Evolutionary conservation across 2,113 vertebrate species (phyloP).

Genomic region (Nibea albiflora): DNA sequence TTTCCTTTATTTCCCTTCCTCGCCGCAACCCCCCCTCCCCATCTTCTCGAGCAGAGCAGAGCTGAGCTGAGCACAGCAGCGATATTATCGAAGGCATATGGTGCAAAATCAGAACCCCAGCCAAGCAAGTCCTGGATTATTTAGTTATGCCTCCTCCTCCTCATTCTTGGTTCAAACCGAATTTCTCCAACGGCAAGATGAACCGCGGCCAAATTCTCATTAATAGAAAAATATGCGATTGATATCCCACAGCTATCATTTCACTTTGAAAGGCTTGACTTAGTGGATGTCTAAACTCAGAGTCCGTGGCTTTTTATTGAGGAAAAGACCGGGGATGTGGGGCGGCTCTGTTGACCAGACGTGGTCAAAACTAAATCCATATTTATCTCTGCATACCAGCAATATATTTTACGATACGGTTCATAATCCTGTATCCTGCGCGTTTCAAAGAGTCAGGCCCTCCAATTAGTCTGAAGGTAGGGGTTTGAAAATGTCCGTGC

Average conservation of each 20-base stretch:
- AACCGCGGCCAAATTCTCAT: slow-evolving; percentile 88
- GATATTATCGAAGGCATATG: slow-evolving; percentile 89
- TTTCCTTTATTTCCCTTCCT: slow-evolving; percentile 11
- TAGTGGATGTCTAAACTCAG: slow-evolving; percentile 48
- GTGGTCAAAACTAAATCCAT: slow-evolving; percentile 60
- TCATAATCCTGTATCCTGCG: not conserved
- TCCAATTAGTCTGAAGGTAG: slow-evolving; percentile 5
- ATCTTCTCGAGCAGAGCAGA: slow-evolving; percentile 49
- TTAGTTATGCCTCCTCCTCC: slow-evolving; percentile 82
- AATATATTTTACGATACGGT: slow-evolving; percentile 18
- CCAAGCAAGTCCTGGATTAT: slow-evolving; percentile 87
- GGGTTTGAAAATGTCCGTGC: not conserved
- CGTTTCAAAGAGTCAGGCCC: not conserved
- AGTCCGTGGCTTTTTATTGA: slow-evolving; percentile 48
- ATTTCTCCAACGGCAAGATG: slow-evolving; percentile 78
- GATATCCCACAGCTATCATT: slow-evolving; percentile 80
- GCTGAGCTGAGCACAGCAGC: slow-evolving; percentile 48
- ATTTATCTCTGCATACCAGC: slow-evolving; percentile 46
- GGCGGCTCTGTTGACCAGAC: slow-evolving; percentile 65
- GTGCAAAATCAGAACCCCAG: slow-evolving; percentile 79
- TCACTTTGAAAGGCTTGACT: slow-evolving; percentile 64
- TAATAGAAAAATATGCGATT: slow-evolving; percentile 86
- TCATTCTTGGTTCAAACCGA: slow-evolving; percentile 69
- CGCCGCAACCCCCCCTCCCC: not conserved
- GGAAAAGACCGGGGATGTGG: slow-evolving; percentile 17